Base-by-base conservation (phyloP, 92 coral and sea anemone genomes). In the Porites rus region DNA sequence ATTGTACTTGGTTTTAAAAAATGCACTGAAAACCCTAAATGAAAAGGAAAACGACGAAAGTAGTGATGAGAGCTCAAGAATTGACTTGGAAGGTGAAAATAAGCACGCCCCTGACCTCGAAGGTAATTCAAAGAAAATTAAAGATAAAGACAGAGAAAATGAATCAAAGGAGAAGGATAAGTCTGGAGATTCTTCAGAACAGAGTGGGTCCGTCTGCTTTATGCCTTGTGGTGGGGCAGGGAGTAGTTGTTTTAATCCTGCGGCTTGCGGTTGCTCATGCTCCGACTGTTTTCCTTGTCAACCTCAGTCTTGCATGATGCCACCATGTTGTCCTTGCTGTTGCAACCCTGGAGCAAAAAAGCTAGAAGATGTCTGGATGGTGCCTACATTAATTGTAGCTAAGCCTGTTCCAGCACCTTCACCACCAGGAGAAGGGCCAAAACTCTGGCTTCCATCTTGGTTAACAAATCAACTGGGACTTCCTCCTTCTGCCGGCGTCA, bases 291-390 rank as follows among this genome's bases (percentile, higher is more conserved):
- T 93, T 16, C 92, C 93, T 2, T 89, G 98, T 78, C 93, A 86
- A 25, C 96, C 94, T 46, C 86, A 90, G 19, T 85, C 94, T 10
- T 94, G 98, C 60, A 93, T 94, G 85, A 89, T 89, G 63, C 84
- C 84, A 12, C 95, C 97, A 16, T 94, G 97, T 58, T 94, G 97
- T 77, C 97, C 97, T 28, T 93, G 96, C 43, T 89, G 92, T 68
- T 94, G 97, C 63, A 83, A 88, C 68, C 84, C 88, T 1, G 68
- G 82, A 19, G 95, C 93, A 7, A 94, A 94, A 72, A 92, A 72
- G 43, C 88, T 89, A 9, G 97, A 92, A 86, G 95, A 94, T 73
- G 90, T 86, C 53, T 94, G 97, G 97, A 94, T 87, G 93, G 60
- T 94, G 74, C 97, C 97, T 24, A 94, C 97, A 4, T 78, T 94